Base-by-base conservation (phyloP, 2,888 invertebrate genomes). In the Marronus borbonicus region DNA sequence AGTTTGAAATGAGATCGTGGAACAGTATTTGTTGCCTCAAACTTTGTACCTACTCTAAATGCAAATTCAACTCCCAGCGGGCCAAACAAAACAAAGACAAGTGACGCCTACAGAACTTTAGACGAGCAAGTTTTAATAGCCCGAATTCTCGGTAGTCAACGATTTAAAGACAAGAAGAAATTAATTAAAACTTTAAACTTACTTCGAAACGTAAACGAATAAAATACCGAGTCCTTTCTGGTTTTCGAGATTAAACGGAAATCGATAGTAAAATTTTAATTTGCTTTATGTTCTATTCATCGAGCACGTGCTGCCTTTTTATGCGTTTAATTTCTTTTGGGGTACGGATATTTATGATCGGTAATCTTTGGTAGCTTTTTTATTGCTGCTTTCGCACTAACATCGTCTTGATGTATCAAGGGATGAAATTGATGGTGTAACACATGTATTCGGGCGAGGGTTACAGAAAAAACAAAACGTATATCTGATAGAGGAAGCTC, bases 1-100 rank as follows among this genome's bases (percentile, higher is more conserved):
- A 83, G 76, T 84, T 83, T 81, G 81, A 81, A 84, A 82, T 82
- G 81, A 81, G 83, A 84, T 83, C 81, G 80, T 80, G 80, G 69
- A 81, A 79, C 78, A 78, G 83, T 84, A 84, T 86, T 86, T 86
- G 86, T 87, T 86, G 86, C 85, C 83, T 83, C 84, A 85, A 87
- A 87, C 83, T 87, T 87, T 86, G 86, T 86, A 86, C 86, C 86
- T 86, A 86, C 86, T 87, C 85, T 87, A 87, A 87, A 87, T 87
- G 87, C 86, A 87, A 87, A 87, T 87, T 86, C 84, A 80, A 82
- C 83, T 82, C 82, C 82, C 83, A 82, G 80, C 83, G 83, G 83
- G 83, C 84, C 84, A 85, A 86, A 85, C 85, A 86, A 86, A 85
- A 85, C 84, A 84, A 83, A 81, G 82, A 81, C 81, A 78, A 79